Percentiles rank a stretch among this genome's conserved stretches.
Evolutionary conservation across 2,888 invertebrate genomes (phyloP).

Genomic region (Merodon equestris): DNA sequence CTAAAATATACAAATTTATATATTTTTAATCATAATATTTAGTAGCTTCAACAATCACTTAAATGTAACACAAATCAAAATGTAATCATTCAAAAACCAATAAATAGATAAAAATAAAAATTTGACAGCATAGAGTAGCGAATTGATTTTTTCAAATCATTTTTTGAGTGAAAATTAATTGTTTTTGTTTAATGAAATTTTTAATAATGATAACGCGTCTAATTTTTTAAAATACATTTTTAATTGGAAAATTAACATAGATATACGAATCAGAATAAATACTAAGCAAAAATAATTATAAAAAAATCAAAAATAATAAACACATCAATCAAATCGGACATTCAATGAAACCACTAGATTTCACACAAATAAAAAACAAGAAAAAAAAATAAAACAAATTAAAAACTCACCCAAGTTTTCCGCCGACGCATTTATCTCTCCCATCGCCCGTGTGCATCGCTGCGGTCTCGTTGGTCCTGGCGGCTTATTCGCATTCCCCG

Average conservation of each 20-base stretch:
- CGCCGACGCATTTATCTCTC: constrained; percentile 86
- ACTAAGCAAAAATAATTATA: constrained; percentile 11
- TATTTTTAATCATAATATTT: background rate
- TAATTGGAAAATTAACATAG: no score
- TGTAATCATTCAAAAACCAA: constrained; percentile 23
- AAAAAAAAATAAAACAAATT: constrained; percentile 31
- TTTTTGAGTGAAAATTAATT: no score
- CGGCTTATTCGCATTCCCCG: constrained; percentile 79
- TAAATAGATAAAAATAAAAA: constrained; percentile 49
- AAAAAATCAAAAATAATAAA: constrained; percentile 45
- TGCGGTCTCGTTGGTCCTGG: constrained; percentile 73
- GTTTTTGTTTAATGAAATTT: no score
- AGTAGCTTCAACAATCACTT: no score
- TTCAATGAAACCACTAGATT: constrained; percentile 66
- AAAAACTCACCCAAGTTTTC: constrained; percentile 85
- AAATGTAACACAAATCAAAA: constrained; percentile 12
- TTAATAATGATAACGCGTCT: no score
- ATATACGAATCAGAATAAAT: no score
- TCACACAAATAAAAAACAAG: constrained; percentile 26
- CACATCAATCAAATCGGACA: constrained; percentile 12
- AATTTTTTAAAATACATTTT: constrained; percentile 2
- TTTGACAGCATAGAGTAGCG: background rate
- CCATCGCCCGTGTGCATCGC: constrained; percentile 83
- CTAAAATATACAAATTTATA: constrained; percentile 62
- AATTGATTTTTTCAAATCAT: background rate